These are phyloP conservation scores for Platichthys flesus DNA, from an alignment of 2,113 vertebrate species.

Conservation along the genomic window DNA sequence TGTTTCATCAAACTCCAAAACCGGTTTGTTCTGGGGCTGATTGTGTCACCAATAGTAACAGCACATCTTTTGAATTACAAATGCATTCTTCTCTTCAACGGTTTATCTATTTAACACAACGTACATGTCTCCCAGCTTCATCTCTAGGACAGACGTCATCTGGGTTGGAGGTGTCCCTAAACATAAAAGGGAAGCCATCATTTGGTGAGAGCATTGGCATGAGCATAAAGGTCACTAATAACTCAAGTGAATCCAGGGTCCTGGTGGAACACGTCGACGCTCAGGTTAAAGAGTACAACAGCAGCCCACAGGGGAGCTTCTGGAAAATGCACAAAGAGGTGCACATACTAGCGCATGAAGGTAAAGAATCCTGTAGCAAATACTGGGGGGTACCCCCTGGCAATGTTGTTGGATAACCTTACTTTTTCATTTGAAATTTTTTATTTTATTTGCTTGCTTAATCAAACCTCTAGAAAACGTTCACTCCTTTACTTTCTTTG, in stretches of 20 bases:
- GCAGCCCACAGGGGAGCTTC: constrained; percentile 43
- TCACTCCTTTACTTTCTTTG: background rate
- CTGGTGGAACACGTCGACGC: constrained; percentile 58
- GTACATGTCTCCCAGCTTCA: background rate
- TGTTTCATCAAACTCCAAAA: no score
- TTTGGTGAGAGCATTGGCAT: constrained; percentile 57
- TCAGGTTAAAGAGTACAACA: constrained; percentile 70
- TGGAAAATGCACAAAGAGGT: constrained; percentile 47
- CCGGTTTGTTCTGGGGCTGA: background rate
- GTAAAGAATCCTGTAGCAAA: constrained; percentile 28
- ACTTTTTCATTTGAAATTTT: background rate
- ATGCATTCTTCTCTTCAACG: background rate
- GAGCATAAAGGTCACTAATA: constrained; percentile 60
- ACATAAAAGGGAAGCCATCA: constrained; percentile 21
- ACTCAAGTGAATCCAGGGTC: background rate
- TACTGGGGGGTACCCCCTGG: background rate
- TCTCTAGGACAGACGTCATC: background rate
- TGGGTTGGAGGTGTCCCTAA: constrained; percentile 59
- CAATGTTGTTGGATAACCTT: background rate
- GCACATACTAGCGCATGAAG: constrained; percentile 42
- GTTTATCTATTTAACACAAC: background rate
- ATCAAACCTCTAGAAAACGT: no score
- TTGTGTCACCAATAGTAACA: background rate
- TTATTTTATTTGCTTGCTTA: no score
- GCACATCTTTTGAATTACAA: background rate